Percentiles rank a stretch among this genome's conserved stretches.
Conservation (phyloP, 2,113 vertebrate genomes). For the Gadus macrocephalus region DNA sequence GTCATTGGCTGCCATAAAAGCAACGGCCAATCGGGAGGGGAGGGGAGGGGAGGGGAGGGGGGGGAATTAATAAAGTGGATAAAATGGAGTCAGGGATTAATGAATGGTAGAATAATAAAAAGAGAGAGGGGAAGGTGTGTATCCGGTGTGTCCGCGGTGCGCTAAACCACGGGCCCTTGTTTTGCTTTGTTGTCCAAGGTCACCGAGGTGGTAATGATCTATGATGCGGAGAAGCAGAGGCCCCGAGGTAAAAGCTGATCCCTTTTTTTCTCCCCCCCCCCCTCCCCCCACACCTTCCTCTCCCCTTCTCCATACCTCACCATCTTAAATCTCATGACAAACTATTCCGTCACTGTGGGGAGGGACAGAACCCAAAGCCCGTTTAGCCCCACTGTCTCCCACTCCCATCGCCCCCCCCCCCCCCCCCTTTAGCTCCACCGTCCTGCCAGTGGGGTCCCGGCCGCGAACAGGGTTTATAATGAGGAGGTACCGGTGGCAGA, state of each 20-base stretch:
- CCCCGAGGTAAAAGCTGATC: conserved; percentile 99
- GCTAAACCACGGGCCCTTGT: conserved; percentile 55
- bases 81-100: conserved; percentile 32
- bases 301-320: conserved; percentile 58
- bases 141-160: conserved; percentile 30
- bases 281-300: conserved; percentile 68
- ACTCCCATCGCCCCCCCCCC: conserved; percentile 2
- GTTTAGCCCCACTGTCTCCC: conserved; percentile 18
- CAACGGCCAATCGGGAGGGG: not conserved
- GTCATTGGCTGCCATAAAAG: conserved; percentile 22
- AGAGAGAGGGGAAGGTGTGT: conserved; percentile 16
- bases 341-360: conserved; percentile 80
- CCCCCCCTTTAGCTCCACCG: conserved; percentile 17
- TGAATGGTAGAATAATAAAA: conserved; percentile 23
- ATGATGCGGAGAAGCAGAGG: conserved; percentile 99
- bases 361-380: conserved; percentile 28
- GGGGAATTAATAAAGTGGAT: conserved; percentile 18
- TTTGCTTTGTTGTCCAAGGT: conserved; percentile 82
- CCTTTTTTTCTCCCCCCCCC: conserved; percentile 76
- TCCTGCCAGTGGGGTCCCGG: conserved; percentile 4
- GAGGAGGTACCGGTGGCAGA: not conserved
- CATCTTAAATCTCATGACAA: conserved; percentile 92
- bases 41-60: not conserved
- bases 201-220: conserved; percentile 99
- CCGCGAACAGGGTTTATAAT: not conserved